Base-by-base conservation (phyloP, 2,797 vertebrate genomes). In the Capromys pilorides region DNA sequence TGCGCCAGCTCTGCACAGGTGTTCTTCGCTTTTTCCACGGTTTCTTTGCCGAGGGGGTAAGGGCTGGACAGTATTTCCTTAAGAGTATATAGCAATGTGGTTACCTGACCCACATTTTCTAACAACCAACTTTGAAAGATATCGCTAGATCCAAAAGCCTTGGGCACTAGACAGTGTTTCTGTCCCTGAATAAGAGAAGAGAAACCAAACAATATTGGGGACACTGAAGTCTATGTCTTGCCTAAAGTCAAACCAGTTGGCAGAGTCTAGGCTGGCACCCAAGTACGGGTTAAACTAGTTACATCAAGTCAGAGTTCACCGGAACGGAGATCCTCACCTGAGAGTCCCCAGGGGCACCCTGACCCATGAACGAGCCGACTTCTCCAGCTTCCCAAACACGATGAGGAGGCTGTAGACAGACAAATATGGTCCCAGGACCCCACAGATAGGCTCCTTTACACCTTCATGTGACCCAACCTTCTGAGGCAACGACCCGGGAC, bases 201-300 rank as follows among this genome's bases (percentile, higher is more conserved):
- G 16, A 90, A 90, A 33, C 80, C 49, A 90, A 93, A 85, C 41
- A 9, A 51, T 71, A 92, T 77, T 33, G n/a, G 64, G 61, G 33
- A 89, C 95, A 78, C 67, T n/a, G 6, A 0, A 14, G 10, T 62
- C 61, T 4, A 57, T 28, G 86, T 36, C 26, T 57, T 90, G 3
- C 66, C 77, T 73, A 31, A 95, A 41, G 51, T 45, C 83, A 95
- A 95, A 90, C 36, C 77, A 49, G 36, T 77, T 94, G 71, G 73
- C 86, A 84, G 66, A 83, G 45, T 80, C 51, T 75, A 69, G 11
- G 61, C n/a, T n/a, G 31, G 59, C 83, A 21, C 22, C 31, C 71
- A 69, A 18, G 33, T 94, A 22, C 31, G 36, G 0, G 14, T 57
- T 41, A 31, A 88, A 5, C 36, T 73, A 45, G 67, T 1, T 69